phyloP scores from a whole-genome alignment of 1,140 invertebrate genomes.

The Lethrus apterus region DNA sequence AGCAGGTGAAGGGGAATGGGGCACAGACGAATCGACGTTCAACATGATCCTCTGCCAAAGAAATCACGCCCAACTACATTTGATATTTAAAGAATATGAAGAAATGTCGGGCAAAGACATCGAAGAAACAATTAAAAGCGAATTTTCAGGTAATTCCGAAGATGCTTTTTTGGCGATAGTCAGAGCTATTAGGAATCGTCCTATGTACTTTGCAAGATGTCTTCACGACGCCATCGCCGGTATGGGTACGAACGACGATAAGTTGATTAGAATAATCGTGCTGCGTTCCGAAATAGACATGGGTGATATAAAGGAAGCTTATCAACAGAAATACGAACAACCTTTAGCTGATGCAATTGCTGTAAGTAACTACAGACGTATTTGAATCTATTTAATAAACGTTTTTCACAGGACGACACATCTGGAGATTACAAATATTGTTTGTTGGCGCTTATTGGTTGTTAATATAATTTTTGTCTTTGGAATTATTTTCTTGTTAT shows the following conservation, averaged over 20 bases:
- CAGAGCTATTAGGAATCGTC: constrained; percentile 73
- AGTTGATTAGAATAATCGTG: constrained; percentile 79
- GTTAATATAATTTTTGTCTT: constrained; percentile 10
- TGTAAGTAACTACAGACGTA: constrained; percentile 45
- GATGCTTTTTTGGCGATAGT: constrained; percentile 61
- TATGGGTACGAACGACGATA: constrained; percentile 76
- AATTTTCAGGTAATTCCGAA: constrained; percentile 63
- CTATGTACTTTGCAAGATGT: constrained; percentile 81
- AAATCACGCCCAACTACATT: constrained; percentile 64
- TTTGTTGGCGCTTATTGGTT: constrained; percentile 40
- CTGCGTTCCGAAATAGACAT: constrained; percentile 84
- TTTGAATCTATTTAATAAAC: neutral
- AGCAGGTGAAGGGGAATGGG: constrained; percentile 65
- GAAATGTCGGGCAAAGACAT: constrained; percentile 57
- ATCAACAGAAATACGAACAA: constrained; percentile 70
- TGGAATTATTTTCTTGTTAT: too few relatives aligned
- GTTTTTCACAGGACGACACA: constrained; percentile 43
- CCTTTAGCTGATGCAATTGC: constrained; percentile 72
- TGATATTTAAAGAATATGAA: constrained; percentile 53
- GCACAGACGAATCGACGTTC: constrained; percentile 82
- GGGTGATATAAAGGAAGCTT: constrained; percentile 76
- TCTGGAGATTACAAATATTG: constrained; percentile 49
- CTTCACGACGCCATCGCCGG: constrained; percentile 82
- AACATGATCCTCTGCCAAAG: constrained; percentile 73
- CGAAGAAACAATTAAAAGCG: constrained; percentile 59